Conservation (phyloP, 2,113 vertebrate species). For the Isurus oxyrinchus region DNA sequence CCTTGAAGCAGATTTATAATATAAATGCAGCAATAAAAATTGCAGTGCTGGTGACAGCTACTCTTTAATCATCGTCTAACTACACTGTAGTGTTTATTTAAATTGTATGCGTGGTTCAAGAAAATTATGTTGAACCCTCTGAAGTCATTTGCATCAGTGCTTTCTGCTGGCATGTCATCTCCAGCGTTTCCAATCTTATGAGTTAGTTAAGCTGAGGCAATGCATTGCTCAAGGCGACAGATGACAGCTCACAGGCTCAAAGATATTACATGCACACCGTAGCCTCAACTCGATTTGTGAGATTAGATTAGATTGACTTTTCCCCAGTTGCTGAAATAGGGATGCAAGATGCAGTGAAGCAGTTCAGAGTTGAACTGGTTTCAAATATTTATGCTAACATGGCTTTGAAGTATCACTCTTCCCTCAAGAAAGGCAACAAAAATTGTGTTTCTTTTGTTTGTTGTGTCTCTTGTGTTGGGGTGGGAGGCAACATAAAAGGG, state of each 20-base stretch:
- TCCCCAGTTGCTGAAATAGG: neutral
- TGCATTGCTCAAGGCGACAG: neutral
- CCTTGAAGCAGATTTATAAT: neutral
- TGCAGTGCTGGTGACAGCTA: neutral
- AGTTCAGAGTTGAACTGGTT: neutral
- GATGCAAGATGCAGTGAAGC: neutral
- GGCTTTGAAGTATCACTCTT: neutral
- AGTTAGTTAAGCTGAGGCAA: neutral
- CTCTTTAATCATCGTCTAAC: conserved; percentile 18
- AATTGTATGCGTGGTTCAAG: neutral
- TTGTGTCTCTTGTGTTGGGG: neutral
- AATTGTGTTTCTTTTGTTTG: neutral
- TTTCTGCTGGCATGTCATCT: neutral
- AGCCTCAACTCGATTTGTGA: neutral
- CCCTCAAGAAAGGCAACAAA: neutral
- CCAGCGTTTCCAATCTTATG: neutral
- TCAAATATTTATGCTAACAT: neutral
- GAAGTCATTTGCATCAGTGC: conserved; percentile 17
- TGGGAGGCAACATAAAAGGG: neutral
- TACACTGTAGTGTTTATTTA: neutral
- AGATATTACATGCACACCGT: conserved; percentile 1
- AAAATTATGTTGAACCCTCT: conserved; percentile 5
- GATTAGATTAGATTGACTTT: conserved; percentile 15
- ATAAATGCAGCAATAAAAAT: neutral
- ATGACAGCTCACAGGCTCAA: neutral